phyloP scores from a whole-genome alignment of 2,888 invertebrate species.

The Eulithis testata region DNA sequence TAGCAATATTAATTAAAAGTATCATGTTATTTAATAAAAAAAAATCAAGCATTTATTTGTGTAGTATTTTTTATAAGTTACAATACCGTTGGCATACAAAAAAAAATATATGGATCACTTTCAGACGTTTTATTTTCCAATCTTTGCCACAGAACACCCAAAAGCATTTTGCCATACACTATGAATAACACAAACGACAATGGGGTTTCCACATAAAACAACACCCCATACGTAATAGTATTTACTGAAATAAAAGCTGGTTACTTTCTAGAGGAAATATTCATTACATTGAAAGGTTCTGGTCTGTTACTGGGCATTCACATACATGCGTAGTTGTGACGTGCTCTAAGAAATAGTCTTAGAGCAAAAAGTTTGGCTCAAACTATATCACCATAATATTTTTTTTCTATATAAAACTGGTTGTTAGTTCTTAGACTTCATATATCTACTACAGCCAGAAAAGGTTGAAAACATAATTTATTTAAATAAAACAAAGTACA shows the following conservation, averaged over 20 bases:
- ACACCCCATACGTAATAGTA: constrained; percentile 33
- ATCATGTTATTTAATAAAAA: too few relatives aligned
- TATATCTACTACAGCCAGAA: too few relatives aligned
- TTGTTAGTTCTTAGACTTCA: too few relatives aligned
- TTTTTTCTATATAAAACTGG: background rate
- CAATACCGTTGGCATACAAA: too few relatives aligned
- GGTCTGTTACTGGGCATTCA: constrained; percentile 40
- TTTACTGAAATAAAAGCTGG: constrained; percentile 50
- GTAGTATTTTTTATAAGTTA: too few relatives aligned
- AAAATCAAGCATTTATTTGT: too few relatives aligned
- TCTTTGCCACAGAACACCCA: background rate
- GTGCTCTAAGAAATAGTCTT: constrained; percentile 7
- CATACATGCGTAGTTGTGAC: constrained; percentile 12
- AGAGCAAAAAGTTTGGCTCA: background rate
- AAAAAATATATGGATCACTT: too few relatives aligned
- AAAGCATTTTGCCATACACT: constrained; percentile 3
- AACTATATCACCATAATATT: background rate
- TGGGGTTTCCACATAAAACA: constrained; percentile 34
- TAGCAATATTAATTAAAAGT: too few relatives aligned
- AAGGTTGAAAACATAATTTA: too few relatives aligned
- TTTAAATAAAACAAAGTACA: too few relatives aligned
- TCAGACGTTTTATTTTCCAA: too few relatives aligned
- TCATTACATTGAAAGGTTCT: constrained; percentile 66
- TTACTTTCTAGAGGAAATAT: constrained; percentile 54
- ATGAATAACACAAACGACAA: constrained; percentile 38